Base-by-base conservation (phyloP, 1,140 invertebrate species). In the Drosophila equinoxialis region DNA sequence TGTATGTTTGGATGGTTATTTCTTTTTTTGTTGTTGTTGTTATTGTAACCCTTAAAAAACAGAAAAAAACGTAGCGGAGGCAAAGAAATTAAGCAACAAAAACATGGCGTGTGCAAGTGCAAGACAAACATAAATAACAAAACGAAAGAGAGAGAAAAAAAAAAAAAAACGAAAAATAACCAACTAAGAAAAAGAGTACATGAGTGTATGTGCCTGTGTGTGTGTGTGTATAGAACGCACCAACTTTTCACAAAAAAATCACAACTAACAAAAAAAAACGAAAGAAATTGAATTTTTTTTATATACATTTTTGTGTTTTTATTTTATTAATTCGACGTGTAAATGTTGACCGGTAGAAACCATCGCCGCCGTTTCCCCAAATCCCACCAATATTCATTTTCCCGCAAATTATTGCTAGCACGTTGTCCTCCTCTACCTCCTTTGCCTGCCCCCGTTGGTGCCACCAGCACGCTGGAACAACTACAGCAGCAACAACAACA, bases 71-170 rank as follows among this genome's bases (percentile, higher is more conserved):
- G 17, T 51, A 51, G 45, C 17, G 45, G 17, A 75, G 58, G 69
- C 69, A 77, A 68, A 87, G 76, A 81, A 83, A 86, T 86, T 87
- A 83, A 85, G 66, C 82, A 82, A 82, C 71, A 86, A 86, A 87
- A 86, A 74, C 26, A 62, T 51, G 42, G 84, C 83, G 71, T 77
- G 77, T 83, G 83, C 82, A 85, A 85, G 82, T 85, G 82, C 74
- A 76, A 76, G 74, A 71, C 77, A 90, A 89, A 89, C 84, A 89
- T 83, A 89, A 89, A 89, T 84, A 89, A 89, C 30, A 59, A 17
- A 59, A 73, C 63, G 71, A 71, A 71, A 69, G 65, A 77, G 17
- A 65, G 68, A 80, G 59, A 67, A 81, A 39, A 20, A 55, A 60
- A 42, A 69, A 42, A 20, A 61, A 23, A 23, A 74, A 70, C 71